Evolutionary conservation across 2,888 invertebrate genomes (phyloP), one percentile per base, ranked within the genome.

Genomic region (Clepsis dumicolana): DNA sequence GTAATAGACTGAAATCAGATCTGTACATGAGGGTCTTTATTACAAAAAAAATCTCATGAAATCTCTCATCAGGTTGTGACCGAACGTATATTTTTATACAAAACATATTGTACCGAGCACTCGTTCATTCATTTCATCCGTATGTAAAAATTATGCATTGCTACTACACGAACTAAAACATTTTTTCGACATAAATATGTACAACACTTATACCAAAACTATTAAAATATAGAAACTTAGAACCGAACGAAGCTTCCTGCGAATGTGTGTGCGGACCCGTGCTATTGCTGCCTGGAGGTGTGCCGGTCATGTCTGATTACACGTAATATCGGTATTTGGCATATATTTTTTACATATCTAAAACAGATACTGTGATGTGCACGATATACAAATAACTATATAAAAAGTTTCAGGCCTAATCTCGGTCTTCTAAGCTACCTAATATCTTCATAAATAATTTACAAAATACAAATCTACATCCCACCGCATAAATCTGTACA

Each of bases 201-300:
- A 77, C 70, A 71, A 70, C 69, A 56, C 70, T 71, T 71, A 70
- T 66, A 75, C 74, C 74, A 75, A 74, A 71, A 57, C 62, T 72
- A 74, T 77, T 72, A 73, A 73, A 73, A 65, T 66, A 73, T 74
- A 77, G 73, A 76, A 77, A 78, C 75, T 71, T 74, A 72, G 71
- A 74, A 74, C 74, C 76, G 68, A 74, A 65, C 59, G 69, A 60
- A 70, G 57, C 52, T 53, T 68, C 64, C 41, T 48, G 67, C 32
- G 61, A 66, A 63, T 56, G 66, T 65, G 38, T 18, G 24, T 8
- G 25, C 27, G 52, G 38, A 52, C 41, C 35, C 50, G 65, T 48
- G 54, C 54, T 48, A 18, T 54, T 35, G 66, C 16, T 32, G 29
- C 21, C 21, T n/a, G 38, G n/a, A n/a, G 27, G 41, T 57, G 48